phyloP scores from a whole-genome alignment of 2,113 vertebrate species.

The Donacobius atricapilla region DNA sequence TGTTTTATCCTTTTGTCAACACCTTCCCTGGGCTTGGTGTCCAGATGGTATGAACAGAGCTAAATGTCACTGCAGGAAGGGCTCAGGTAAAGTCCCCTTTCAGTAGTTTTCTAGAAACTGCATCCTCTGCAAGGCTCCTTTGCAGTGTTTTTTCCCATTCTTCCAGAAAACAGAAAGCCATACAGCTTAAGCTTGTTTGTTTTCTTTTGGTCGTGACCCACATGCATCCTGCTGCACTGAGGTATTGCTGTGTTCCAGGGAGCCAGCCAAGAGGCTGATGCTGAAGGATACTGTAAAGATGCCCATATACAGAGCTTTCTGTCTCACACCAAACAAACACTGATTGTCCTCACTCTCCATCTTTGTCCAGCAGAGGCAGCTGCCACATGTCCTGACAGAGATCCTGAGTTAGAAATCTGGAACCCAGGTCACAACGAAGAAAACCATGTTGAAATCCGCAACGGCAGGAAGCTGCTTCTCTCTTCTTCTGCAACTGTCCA shows the following conservation, averaged over 20 bases:
- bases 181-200: not conserved
- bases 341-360: not conserved
- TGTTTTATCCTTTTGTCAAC: not conserved
- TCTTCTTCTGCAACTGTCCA: slow-evolving; percentile 86
- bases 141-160: not conserved
- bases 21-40: not conserved
- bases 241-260: not conserved
- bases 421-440: slow-evolving; percentile 82
- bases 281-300: not conserved
- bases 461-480: slow-evolving; percentile 81
- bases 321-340: not conserved
- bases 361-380: not conserved
- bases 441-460: slow-evolving; percentile 75
- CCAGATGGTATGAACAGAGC: not conserved
- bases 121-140: not conserved
- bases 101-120: not conserved
- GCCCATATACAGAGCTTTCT: not conserved
- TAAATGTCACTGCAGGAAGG: not conserved
- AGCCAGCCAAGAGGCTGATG: not conserved
- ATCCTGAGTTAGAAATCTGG: slow-evolving; percentile 84
- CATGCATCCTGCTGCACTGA: not conserved
- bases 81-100: not conserved
- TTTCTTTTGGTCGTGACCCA: not conserved
- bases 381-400: slow-evolving; percentile 81
- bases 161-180: not conserved